Evolutionary conservation across 1,140 invertebrate species (phyloP), one percentile per base, ranked within the genome.

Genomic region (Zaprionus taronus): DNA sequence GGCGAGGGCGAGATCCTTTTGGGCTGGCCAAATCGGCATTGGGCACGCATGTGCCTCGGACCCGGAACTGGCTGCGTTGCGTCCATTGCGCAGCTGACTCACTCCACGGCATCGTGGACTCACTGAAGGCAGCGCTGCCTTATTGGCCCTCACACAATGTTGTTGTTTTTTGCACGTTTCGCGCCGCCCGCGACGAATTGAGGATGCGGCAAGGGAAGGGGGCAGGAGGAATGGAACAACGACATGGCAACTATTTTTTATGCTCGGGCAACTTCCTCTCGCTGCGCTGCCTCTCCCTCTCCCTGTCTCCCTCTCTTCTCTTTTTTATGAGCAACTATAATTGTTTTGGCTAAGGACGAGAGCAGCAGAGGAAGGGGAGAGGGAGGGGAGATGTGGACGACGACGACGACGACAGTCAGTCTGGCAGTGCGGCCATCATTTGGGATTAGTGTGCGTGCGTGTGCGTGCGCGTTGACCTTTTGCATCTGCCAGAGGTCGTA

Each of bases 121-220:
- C n/a, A 24, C 28, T n/a, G 20, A 63, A 63, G 68, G 36, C 67
- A 58, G 41, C 22, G 15, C 55, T 47, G 14, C 58, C 15, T 17
- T 41, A 9, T 57, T 15, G 31, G 66, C 77, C 62, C 70, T 62
- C 57, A 55, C 51, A 44, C 63, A 62, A 63, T 80, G 70, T 83
- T 75, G 86, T 86, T 86, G 80, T 86, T 89, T 89, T 86, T 86
- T 67, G 83, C 83, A 89, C 83, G 83, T 80, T 49, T 67, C 67
- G 57, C 49, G 80, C 80, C 81, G 80, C 77, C 77, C 80, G 81
- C 80, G 81, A 77, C 81, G 81, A 83, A 83, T 71, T 55, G 41
- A 38, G 72, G 72, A 75, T 58, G 62, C 72, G 67, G 60, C 60
- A 74, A 34, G 24, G 53, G 24, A 47, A 11, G 3, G 5, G 22